Evolutionary conservation across 2,888 invertebrate species (phyloP), one percentile per base, ranked within the genome.

Genomic region (Acronicta aceris): DNA sequence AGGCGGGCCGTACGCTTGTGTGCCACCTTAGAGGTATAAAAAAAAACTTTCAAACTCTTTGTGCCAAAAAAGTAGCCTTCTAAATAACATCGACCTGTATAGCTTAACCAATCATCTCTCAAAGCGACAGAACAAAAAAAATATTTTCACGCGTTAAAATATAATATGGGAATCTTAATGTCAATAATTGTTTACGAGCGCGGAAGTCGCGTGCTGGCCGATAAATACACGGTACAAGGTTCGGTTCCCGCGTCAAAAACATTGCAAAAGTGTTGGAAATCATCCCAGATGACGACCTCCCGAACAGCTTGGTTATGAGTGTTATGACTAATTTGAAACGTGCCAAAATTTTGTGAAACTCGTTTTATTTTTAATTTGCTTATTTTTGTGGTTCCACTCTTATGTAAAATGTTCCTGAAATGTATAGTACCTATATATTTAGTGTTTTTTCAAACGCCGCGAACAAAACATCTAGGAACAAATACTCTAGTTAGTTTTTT

Each of bases 151-250:
- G 79, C 81, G 77, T 78, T 13, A 47, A 70, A 69, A 71, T 49
- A 48, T 70, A 62, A 72, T 65, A 67, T 69, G 49, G 59, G 55
- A 57, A 70, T 62, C 64, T 73, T 80, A 81, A 82, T 81, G 67
- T 75, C 75, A 84, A 85, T 85, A 85, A 87, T 85, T 81, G 78
- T 79, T 82, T 71, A 70, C 64, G 59, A 66, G 77, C 72, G 72
- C 81, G 84, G 87, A 85, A 86, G 89, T 89, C 89, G 91, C 91
- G 90, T 91, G 90, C 89, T 81, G 68, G 62, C 65, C 60, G 49
- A 52, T 78, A 78, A 78, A 64, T 84, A 88, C 84, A 74, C 71
- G 81, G 81, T 72, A 71, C 65, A 41, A 49, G 80, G 78, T 82
- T 86, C 80, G 74, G 79, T 71, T 80, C 83, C 74, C 75, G 83